Base-by-base conservation (phyloP, 64 coral and sea anemone species). In the Actinia tenebrosa region DNA sequence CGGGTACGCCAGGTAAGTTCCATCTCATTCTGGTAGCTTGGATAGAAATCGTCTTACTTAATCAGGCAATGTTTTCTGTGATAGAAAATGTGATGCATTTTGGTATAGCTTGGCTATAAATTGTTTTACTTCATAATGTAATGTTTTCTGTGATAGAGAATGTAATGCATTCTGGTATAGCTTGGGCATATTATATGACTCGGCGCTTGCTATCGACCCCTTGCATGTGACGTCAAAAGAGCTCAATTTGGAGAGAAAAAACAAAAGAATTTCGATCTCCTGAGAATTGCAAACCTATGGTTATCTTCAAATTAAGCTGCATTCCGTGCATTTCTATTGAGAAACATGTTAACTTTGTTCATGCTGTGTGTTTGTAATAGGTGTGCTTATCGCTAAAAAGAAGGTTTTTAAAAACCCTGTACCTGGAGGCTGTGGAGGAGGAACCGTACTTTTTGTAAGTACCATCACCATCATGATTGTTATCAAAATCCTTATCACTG, bases 361-460 rank as follows among this genome's bases (percentile, higher is more conserved):
- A 0, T 15, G 5, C 3, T 66, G 3, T 23, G 69, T 87, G 7
- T 45, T 63, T 81, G n/a, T n/a, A 15, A 3, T 47, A 98, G 96
- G 96, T 18, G 44, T 98, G 23, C 93, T 98, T 42, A 92, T 98
- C 78, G 96, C 96, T 10, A 98, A 98, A 77, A 98, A 92, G 53
- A 87, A 86, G 87, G 77, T 98, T 13, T 98, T 98, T 62, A 54
- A 80, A 78, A 98, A 98, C 86, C 84, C 92, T 54, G 88, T 98
- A 7, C 96, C 96, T 6, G 93, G 90, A 45, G 93, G 93, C 18
- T 98, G 96, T 56, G 96, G 96, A 1, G 96, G 96, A 45, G 96
- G 96, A 52, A 90, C 96, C 17, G 96, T 98, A 10, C 82, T 98
- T 64, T 98, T 95, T 88, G 96, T 98, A 94, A 98, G 92, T 98